These are phyloP conservation scores for Aphis craccivora DNA, from an alignment of 1,140 invertebrate genomes.

Conservation along the genomic window DNA sequence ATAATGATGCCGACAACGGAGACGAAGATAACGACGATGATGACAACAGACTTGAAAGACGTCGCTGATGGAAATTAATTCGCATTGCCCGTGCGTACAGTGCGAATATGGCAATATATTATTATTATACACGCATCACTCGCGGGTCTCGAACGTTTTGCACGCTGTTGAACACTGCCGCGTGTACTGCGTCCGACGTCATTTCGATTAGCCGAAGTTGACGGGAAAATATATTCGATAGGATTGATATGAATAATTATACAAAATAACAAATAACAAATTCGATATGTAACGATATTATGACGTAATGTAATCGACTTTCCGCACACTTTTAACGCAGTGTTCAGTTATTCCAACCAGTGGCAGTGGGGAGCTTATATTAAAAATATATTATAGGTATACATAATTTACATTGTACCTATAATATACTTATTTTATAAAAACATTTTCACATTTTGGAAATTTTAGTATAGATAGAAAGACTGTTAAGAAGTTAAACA, in stretches of 20 bases:
- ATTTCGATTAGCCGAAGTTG: neutral
- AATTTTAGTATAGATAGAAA: neutral
- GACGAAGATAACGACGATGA: neutral
- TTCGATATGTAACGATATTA: neutral
- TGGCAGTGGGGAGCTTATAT: neutral
- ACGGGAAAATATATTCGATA: neutral
- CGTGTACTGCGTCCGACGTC: neutral
- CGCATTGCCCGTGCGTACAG: neutral
- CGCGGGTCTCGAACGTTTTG: neutral
- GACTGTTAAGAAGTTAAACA: neutral
- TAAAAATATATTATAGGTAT: neutral
- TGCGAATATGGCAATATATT: neutral
- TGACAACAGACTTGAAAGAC: neutral
- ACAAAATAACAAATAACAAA: too few relatives aligned
- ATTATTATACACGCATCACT: neutral
- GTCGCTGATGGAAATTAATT: constrained; percentile 11
- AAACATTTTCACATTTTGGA: neutral
- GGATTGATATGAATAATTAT: neutral
- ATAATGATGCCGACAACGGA: neutral
- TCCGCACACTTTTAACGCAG: neutral
- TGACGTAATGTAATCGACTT: neutral
- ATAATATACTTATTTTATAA: too few relatives aligned
- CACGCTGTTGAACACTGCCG: neutral
- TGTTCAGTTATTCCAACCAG: neutral
- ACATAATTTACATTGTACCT: too few relatives aligned